A percentile compares a stretch with the other conserved stretches of the same genome.
These are phyloP conservation scores for Exocentrus adspersus DNA, from an alignment of 2,888 invertebrate species.

Conservation along the genomic window DNA sequence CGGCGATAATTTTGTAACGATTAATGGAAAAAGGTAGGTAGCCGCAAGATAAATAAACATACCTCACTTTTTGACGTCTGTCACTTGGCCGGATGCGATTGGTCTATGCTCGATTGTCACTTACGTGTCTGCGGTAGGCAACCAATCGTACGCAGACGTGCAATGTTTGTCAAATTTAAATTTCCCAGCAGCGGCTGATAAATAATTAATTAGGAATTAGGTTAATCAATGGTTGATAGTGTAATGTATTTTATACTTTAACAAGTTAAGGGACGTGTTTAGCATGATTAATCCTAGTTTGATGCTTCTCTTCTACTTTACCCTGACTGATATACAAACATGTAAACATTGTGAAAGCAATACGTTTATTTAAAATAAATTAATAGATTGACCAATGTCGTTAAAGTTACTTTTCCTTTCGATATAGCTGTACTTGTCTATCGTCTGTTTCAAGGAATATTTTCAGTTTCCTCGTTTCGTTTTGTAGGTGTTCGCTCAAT, in stretches of 20 bases:
- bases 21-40: neutral
- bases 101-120: constrained; percentile 4
- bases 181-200: too few species aligned
- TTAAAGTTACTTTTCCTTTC: constrained; percentile 15
- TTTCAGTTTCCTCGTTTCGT: constrained; percentile 52
- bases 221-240: too few species aligned
- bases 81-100: constrained; percentile 27
- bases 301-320: too few species aligned
- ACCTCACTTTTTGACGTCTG: constrained; percentile 7
- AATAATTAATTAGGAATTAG: too few species aligned
- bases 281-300: too few species aligned
- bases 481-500: constrained; percentile 65
- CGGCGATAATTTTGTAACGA: neutral
- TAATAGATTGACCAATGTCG: neutral
- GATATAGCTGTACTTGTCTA: constrained; percentile 58
- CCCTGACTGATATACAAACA: too few species aligned
- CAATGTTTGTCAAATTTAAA: neutral
- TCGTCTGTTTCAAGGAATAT: constrained; percentile 54
- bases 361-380: constrained; percentile 7
- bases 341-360: too few species aligned
- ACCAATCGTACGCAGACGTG: neutral
- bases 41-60: constrained; percentile 18
- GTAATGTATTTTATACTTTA: too few species aligned
- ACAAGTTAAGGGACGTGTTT: too few species aligned
- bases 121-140: neutral